A percentile compares a stretch with the other conserved stretches of the same genome.
Conservation (phyloP, 2,113 vertebrate genomes). For the Actenoides lindsayi region DNA sequence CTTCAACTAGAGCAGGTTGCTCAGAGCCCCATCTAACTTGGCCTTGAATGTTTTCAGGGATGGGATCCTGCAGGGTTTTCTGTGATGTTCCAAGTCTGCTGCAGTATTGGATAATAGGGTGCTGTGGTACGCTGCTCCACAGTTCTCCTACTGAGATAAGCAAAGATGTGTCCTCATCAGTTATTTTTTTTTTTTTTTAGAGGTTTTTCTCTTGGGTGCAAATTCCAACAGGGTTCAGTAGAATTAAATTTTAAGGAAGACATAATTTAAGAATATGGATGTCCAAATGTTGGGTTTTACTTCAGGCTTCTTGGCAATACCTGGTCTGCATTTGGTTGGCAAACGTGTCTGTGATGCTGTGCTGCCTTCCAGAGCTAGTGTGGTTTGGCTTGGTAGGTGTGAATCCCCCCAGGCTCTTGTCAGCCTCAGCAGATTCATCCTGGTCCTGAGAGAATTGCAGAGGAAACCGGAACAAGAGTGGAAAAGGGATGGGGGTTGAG, state of each 20-base stretch:
- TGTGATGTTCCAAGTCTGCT: not conserved
- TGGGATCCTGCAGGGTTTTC: not conserved
- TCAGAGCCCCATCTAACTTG: not conserved
- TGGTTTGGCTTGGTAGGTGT: constrained; percentile 11
- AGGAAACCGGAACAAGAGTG: not conserved
- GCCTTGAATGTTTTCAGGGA: not conserved
- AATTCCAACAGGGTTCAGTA: not conserved
- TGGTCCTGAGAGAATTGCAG: not conserved
- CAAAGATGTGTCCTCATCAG: not conserved
- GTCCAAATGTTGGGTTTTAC: constrained; percentile 57
- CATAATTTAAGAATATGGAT: constrained; percentile 53
- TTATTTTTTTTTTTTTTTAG: not conserved
- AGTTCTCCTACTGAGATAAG: not conserved
- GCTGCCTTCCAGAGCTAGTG: not conserved
- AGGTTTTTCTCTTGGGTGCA: constrained; percentile 37
- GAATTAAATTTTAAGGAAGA: constrained; percentile 21
- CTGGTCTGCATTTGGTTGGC: constrained; percentile 32
- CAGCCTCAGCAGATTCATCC: not conserved
- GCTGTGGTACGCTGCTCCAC: not conserved
- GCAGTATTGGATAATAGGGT: not conserved
- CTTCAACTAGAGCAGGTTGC: not conserved
- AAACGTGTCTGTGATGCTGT: not conserved
- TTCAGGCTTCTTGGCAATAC: constrained; percentile 54
- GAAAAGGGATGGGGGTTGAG: not conserved
- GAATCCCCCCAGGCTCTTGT: not conserved